Base-by-base conservation (phyloP, 1,140 invertebrate species). In the Calephelis nemesis region DNA sequence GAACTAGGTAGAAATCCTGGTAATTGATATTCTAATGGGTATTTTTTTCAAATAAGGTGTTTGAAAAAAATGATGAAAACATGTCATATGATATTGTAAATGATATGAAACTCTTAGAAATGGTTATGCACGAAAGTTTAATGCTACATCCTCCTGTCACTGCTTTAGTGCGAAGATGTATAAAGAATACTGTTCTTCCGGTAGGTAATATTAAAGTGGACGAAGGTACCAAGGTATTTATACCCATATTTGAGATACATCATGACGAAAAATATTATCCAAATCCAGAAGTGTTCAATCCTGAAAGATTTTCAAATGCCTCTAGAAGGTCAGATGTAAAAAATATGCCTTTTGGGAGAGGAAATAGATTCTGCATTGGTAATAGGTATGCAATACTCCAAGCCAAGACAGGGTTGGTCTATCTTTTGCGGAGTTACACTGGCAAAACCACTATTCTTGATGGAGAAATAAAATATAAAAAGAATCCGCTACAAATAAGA, bases 1-100 rank as follows among this genome's bases (percentile, higher is more conserved):
- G 89, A 92, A 76, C 76, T 95, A 40, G 93, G 93, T 0, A 82
- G 83, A 47, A 83, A 94, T 77, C 90, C 88, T 13, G n/a, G n/a
- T n/a, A n/a, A n/a, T n/a, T n/a, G 90, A 93, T 7, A 81, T 93
- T 47, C 93, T 94, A 70, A n/a, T n/a, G n/a, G n/a, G n/a, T n/a
- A n/a, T n/a, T n/a, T n/a, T n/a, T n/a, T n/a, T n/a, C n/a, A n/a
- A n/a, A n/a, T n/a, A n/a, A n/a, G 11, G 77, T 82, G 10, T 72
- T 92, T 6, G 65, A 78, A 71, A 65, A 82, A 72, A 45, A 84
- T 71, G 79, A 75, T 0, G 42, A 8, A 42, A 69, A 82, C 62
- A 7, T 88, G 7, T 80, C 81, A 3, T 87, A 82, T 52, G 87
- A 91, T 7, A 72, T 67, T 19, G 60, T 89, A 2, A 67, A 62